phyloP scores from a whole-genome alignment of 2,113 vertebrate species.

The Myrmophylax atrothorax region DNA sequence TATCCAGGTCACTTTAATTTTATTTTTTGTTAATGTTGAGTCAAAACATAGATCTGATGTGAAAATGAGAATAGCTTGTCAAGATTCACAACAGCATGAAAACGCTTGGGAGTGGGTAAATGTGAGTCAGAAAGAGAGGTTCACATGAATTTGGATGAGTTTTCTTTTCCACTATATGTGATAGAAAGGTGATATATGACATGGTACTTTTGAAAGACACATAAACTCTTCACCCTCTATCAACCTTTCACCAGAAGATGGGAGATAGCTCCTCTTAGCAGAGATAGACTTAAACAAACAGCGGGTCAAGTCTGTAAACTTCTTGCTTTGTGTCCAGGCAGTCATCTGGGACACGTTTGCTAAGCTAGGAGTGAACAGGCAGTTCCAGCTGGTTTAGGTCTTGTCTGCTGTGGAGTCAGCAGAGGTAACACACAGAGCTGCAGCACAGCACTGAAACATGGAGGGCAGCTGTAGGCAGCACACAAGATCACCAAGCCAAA shows the following conservation, averaged over 20 bases:
- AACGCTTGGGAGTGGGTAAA: not conserved
- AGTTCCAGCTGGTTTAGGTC: not conserved
- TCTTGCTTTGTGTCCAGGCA: not conserved
- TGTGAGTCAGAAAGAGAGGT: constrained; percentile 24
- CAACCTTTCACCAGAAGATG: not conserved
- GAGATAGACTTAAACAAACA: not conserved
- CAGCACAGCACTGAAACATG: not conserved
- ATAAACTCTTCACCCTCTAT: not conserved
- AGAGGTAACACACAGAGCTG: not conserved
- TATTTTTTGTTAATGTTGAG: constrained; percentile 20
- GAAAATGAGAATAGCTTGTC: constrained; percentile 30
- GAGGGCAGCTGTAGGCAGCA: not conserved
- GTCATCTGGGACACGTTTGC: not conserved
- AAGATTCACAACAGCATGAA: not conserved
- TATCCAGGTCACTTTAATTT: not conserved
- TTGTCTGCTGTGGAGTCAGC: not conserved
- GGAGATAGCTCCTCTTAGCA: not conserved
- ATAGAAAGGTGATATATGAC: not conserved
- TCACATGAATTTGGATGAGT: not conserved
- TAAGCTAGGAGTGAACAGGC: not conserved
- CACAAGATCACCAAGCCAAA: not conserved
- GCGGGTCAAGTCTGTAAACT: not conserved
- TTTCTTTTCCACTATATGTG: not conserved
- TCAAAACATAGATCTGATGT: constrained; percentile 16
- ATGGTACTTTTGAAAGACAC: not conserved